Percentiles rank a stretch among this genome's conserved stretches.
Conservation (phyloP, 2,113 vertebrate genomes). For the Gallinago paraguaiae region DNA sequence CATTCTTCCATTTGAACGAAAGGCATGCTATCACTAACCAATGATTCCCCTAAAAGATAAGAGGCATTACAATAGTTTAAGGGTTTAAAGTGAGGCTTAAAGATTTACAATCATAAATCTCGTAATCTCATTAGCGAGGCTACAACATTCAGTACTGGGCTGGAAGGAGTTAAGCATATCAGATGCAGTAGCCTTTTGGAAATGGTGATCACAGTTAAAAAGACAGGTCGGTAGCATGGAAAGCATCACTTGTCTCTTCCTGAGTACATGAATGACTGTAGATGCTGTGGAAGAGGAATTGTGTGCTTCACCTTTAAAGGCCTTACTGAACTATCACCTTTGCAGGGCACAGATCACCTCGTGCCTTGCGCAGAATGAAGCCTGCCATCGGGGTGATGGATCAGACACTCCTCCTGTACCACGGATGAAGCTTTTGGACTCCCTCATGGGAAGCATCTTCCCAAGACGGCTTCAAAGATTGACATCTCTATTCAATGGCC, state of each 20-base stretch:
- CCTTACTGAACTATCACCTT: not conserved
- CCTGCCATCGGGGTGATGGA: not conserved
- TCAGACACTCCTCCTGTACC: not conserved
- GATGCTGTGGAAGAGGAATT: not conserved
- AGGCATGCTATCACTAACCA: not conserved
- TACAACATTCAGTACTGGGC: not conserved
- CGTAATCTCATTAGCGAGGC: constrained; percentile 14
- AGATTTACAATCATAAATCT: constrained; percentile 24
- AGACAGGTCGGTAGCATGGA: not conserved
- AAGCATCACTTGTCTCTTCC: not conserved
- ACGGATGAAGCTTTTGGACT: not conserved
- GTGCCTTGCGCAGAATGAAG: not conserved
- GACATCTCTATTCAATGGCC: not conserved
- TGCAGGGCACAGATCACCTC: not conserved
- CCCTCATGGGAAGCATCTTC: not conserved
- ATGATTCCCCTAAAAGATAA: not conserved
- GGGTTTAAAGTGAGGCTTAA: constrained; percentile 14
- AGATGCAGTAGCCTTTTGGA: not conserved
- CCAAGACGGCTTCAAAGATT: not conserved
- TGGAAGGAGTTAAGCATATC: constrained; percentile 12
- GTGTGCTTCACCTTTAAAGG: not conserved
- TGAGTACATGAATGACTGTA: fast-evolving
- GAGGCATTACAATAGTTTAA: constrained; percentile 1
- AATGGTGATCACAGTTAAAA: not conserved
- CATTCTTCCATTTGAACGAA: not conserved